Evolutionary conservation across 2,797 vertebrate species (phyloP), one percentile per base, ranked within the genome.

Genomic region (Aselliscus stoliczkanus): DNA sequence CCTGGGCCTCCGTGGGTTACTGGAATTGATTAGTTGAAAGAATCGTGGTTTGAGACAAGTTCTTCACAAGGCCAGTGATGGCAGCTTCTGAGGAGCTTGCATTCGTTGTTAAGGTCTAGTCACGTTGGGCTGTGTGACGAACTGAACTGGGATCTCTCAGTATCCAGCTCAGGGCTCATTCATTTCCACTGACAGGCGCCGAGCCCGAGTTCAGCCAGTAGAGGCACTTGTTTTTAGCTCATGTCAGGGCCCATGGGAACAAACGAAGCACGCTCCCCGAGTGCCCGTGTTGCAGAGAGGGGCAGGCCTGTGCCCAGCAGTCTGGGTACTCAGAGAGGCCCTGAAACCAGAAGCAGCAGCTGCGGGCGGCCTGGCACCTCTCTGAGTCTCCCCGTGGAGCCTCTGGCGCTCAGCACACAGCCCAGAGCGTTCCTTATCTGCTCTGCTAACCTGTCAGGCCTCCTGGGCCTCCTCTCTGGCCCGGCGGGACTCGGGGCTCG

Each of bases 381-480:
- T 0, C 8, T 1, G 4, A 1, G 58, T n/a, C 42, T 18, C 52
- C 44, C 37, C 17, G 7, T 9, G 14, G 1, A 52, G 60, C 75
- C 54, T 39, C 1, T 5, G 54, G 18, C 9, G 23, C 20, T 0
- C 3, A 11, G 29, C 14, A 7, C n/a, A n/a, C 9, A 0, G 14
- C 3, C n/a, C 0, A 3, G 52, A 1, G 1, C 20, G 58, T 10
- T 7, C 39, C 2, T 9, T 9, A 4, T 21, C 65, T 50, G 4
- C 29, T 4, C 21, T 8, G 8, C 1, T 14, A 2, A 7, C 29
- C 44, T 5, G 1, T 23, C n/a, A 31, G 6, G 20, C 42, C 84
- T 6, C 5, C 2, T 9, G 23, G 23, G 54, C 23, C 56, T 21
- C 52, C 18, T 9, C 25, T 3, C 56, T 58, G 25, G 56, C 56